Evolutionary conservation across 2,797 vertebrate genomes (phyloP).

Genomic region (Podarcis lilfordi): DNA sequence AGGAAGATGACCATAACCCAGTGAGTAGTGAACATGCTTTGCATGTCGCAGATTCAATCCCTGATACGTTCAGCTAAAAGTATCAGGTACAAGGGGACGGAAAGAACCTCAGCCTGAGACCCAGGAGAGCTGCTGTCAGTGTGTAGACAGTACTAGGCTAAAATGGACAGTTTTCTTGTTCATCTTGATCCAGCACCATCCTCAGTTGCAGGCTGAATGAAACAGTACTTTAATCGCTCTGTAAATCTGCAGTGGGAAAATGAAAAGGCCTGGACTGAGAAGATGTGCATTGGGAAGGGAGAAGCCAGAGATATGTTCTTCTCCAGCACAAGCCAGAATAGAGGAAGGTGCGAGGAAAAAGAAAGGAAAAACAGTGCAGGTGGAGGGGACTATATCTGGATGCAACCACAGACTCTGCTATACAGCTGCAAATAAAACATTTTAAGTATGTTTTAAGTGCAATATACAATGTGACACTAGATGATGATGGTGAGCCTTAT

Average conservation of each 20-base stretch:
- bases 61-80: not conserved
- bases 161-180: not conserved
- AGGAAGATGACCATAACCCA: not conserved
- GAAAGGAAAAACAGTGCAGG: not conserved
- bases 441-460: no score
- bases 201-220: not conserved
- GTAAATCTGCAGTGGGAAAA: not conserved
- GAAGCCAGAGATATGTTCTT: not conserved
- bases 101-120: not conserved
- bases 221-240: not conserved
- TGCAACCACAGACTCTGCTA: not conserved
- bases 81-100: not conserved
- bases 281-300: not conserved
- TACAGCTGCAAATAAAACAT: no score
- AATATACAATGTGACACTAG: no score
- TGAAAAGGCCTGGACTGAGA: not conserved
- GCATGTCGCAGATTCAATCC: not conserved
- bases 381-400: not conserved
- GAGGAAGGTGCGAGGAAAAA: not conserved
- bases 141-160: not conserved
- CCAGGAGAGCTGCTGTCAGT: not conserved
- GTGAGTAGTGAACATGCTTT: not conserved
- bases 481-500: no score
- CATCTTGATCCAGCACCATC: not conserved
- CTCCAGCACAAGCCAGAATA: not conserved